Evolutionary conservation across 2,888 invertebrate genomes (phyloP), one percentile per base, ranked within the genome.

Genomic region (Agrotis puta): DNA sequence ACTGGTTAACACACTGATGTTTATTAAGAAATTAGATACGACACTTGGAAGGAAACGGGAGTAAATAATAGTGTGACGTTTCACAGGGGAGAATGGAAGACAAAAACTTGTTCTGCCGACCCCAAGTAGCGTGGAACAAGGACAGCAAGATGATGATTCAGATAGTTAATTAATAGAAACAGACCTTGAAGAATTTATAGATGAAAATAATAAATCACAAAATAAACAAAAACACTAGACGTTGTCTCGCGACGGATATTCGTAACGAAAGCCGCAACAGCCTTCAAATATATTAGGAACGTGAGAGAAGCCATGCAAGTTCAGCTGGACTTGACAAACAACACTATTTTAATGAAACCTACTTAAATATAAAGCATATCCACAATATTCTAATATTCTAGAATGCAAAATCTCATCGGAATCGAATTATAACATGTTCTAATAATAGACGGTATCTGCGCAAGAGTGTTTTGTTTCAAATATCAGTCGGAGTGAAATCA

Each of bases 271-370:
- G 18, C n/a, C 45, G 16, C 20, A 16, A 54, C 4, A 57, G 51
- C 66, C 59, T 69, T 65, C 58, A 43, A 56, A 50, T 54, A 47
- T 50, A 27, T 33, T 24, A 45, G 53, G 51, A 63, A 63, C 53
- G 70, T 56, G 33, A n/a, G 65, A 13, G 78, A 79, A 81, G 70
- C 82, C 77, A 9, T 64, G 51, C 64, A 64, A 66, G 59, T 81
- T 14, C 20, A 18, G 13, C 22, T 45, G 43, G 54, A 65, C 62
- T 45, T 65, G 50, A 56, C 50, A 27, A 64, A 63, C 58, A 16
- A 33, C 74, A 48, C 43, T 18, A 56, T 45, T 50, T 16, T 6
- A 64, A 27, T 16, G 13, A 45, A 53, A 58, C 57, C 14, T 43
- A 56, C 20, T 5, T 13, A n/a, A 59, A 54, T 61, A 47, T 56